phyloP scores from a whole-genome alignment of 2,113 vertebrate genomes.

The Nycticebus coucang region DNA sequence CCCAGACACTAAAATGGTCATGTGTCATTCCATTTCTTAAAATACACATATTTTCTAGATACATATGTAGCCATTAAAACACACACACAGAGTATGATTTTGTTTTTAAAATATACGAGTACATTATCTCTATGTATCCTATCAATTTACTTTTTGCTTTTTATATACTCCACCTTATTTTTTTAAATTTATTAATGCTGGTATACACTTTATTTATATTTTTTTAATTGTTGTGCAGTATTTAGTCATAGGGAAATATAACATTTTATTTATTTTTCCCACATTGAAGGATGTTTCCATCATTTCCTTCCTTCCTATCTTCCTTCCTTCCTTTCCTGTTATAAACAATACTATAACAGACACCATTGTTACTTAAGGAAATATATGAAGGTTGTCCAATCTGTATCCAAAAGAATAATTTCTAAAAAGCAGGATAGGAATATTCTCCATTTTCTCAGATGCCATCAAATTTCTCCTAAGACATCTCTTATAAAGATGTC shows the following conservation, averaged over 20 bases:
- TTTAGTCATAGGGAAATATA: neutral
- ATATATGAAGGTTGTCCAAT: neutral
- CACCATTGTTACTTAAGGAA: accelerated
- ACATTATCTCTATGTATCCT: neutral
- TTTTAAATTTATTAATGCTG: neutral
- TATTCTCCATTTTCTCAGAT: neutral
- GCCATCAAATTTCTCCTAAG: neutral
- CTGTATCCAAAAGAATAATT: neutral
- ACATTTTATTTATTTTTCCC: neutral
- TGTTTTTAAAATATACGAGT: neutral
- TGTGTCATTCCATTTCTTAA: neutral
- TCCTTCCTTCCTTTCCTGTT: neutral
- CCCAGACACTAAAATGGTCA: neutral
- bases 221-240: neutral
- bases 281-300: neutral
- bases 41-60: neutral
- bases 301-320: neutral
- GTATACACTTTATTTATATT: neutral
- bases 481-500: neutral
- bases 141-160: neutral
- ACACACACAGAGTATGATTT: neutral
- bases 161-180: neutral
- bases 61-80: neutral
- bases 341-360: neutral
- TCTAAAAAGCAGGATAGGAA: neutral